A percentile compares a stretch with the other conserved stretches of the same genome.
Conservation (phyloP, 1,140 invertebrate species). For the Pseudomyrmex flavicornis region DNA sequence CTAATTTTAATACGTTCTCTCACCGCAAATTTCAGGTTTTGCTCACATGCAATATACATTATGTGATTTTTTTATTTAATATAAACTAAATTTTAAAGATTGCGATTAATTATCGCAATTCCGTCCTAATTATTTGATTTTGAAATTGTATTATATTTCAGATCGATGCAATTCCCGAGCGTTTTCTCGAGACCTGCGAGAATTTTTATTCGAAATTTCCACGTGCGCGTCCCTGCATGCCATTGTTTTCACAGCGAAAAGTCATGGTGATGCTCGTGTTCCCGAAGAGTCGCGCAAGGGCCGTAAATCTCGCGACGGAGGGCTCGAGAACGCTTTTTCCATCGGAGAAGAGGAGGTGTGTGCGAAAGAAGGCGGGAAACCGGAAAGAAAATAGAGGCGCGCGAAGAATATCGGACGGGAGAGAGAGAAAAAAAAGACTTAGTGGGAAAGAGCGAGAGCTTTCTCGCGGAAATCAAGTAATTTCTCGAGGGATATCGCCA, state of each 20-base stretch:
- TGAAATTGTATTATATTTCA: neutral
- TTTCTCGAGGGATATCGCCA: constrained; percentile 61
- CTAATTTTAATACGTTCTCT: neutral
- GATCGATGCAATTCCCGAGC: neutral
- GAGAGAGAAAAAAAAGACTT: neutral
- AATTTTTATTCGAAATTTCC: neutral
- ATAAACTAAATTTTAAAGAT: neutral
- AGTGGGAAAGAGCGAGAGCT: constrained; percentile 11
- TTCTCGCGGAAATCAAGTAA: constrained; percentile 60
- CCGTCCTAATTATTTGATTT: neutral
- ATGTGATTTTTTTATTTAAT: too few species aligned
- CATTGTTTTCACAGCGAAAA: constrained; percentile 46
- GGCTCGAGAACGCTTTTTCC: constrained; percentile 43
- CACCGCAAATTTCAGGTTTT: neutral
- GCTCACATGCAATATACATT: too few species aligned
- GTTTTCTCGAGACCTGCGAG: neutral
- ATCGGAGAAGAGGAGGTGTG: neutral
- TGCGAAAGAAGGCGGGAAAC: neutral
- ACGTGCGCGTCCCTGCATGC: constrained; percentile 19
- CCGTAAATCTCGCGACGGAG: constrained; percentile 64
- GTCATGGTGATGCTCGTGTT: constrained; percentile 4
- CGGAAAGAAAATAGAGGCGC: neutral
- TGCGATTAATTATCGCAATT: neutral
- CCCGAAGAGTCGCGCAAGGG: constrained; percentile 43
- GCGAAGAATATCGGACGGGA: neutral